Evolutionary conservation across 2,113 vertebrate species (phyloP).

Genomic region (Aptenodytes forsteri): DNA sequence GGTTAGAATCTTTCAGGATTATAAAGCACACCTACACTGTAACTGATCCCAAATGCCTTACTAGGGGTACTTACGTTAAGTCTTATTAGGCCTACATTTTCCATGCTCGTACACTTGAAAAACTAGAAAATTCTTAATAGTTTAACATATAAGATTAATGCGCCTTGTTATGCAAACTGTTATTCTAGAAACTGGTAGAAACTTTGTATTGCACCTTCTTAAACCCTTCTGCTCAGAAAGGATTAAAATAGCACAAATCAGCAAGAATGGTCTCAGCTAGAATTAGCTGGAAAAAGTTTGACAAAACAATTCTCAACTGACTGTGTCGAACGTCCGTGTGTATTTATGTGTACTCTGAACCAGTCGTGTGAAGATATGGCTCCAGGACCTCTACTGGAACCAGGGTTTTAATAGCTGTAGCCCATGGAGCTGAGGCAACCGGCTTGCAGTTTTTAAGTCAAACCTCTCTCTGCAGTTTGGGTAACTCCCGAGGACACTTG

Average conservation of each 20-base stretch:
- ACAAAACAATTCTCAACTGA: neutral
- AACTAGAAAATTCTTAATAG: neutral
- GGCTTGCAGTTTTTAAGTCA: neutral
- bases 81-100: neutral
- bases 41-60: neutral
- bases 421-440: neutral
- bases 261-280: neutral
- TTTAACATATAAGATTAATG: neutral
- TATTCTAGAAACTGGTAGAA: neutral
- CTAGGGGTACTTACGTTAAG: neutral
- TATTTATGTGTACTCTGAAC: neutral
- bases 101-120: neutral
- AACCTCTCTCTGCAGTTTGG: neutral
- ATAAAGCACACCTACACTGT: neutral
- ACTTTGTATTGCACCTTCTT: neutral
- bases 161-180: neutral
- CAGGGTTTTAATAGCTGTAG: neutral
- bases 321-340: fast-evolving
- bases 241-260: neutral
- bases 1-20: neutral
- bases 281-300: neutral
- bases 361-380: fast-evolving
- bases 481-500: neutral
- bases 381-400: neutral
- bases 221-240: neutral